phyloP scores from a whole-genome alignment of 1,140 invertebrate genomes.

The Drosophila asahinai region DNA sequence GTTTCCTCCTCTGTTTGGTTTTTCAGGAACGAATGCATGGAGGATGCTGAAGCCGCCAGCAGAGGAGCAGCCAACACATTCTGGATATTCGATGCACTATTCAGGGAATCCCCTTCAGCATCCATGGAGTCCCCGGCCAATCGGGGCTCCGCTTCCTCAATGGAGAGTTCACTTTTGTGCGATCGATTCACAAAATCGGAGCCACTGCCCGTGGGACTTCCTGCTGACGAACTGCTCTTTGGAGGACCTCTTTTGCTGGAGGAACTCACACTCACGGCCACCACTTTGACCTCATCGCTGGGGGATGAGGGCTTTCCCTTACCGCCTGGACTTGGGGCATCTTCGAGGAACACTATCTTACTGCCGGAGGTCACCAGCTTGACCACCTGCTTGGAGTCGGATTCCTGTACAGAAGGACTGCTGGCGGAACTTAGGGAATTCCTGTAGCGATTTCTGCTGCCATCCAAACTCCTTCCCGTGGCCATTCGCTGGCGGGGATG shows the following conservation, averaged over 20 bases:
- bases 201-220: constrained; percentile 43
- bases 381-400: constrained; percentile 54
- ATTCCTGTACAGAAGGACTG: constrained; percentile 25
- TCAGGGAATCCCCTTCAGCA: constrained; percentile 65
- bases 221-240: constrained; percentile 19
- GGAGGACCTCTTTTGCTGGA: constrained; percentile 67
- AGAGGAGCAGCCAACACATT: constrained; percentile 75
- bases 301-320: constrained; percentile 29
- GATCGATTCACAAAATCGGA: constrained; percentile 78
- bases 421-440: constrained; percentile 49
- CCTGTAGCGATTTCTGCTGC: constrained; percentile 61
- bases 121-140: constrained; percentile 62
- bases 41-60: constrained; percentile 46
- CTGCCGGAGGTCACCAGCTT: constrained; percentile 79
- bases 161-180: constrained; percentile 81
- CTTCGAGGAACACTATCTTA: constrained; percentile 83
- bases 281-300: constrained; percentile 76
- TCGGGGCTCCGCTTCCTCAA: constrained; percentile 76
- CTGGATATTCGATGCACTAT: constrained; percentile 80
- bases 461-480: constrained; percentile 62
- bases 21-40: constrained; percentile 49
- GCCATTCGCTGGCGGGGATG: constrained; percentile 22
- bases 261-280: constrained; percentile 80
- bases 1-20: constrained; percentile 28
- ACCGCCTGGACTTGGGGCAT: constrained; percentile 33